Evolutionary conservation across 2,113 vertebrate genomes (phyloP).

Genomic region (Peromyscus leucopus): DNA sequence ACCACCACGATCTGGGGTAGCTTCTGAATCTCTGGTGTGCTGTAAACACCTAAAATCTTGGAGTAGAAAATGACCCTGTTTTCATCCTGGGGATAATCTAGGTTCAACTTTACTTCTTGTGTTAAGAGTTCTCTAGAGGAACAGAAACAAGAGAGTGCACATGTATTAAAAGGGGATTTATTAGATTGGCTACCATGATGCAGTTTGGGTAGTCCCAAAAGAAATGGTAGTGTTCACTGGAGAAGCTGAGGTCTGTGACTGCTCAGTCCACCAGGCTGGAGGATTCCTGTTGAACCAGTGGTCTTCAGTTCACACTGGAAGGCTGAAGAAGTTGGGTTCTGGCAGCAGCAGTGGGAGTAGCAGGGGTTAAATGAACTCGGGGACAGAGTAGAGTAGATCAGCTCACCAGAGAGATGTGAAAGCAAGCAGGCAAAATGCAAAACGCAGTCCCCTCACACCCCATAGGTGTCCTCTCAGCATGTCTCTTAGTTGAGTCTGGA

Average conservation of each 20-base stretch:
- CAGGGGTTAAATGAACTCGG: not conserved
- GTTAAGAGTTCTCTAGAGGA: not conserved
- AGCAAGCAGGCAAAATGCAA: not conserved
- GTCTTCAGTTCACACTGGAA: not conserved
- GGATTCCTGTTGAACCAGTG: not conserved
- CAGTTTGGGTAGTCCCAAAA: not conserved
- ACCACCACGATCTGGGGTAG: not conserved
- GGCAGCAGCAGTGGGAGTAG: too few relatives aligned
- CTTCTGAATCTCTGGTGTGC: not conserved
- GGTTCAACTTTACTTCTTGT: constrained; percentile 17
- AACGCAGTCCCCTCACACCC: not conserved
- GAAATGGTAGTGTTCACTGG: not conserved
- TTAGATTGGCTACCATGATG: not conserved
- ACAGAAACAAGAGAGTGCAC: not conserved
- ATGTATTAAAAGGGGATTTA: not conserved
- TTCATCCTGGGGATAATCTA: constrained; percentile 4
- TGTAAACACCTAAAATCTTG: not conserved
- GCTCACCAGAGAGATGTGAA: not conserved
- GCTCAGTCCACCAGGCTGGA: not conserved
- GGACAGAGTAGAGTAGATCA: not conserved
- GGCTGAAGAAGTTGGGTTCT: not conserved
- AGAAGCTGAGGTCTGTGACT: not conserved
- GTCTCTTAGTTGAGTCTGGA: not conserved
- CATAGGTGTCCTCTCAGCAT: not conserved
- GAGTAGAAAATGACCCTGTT: constrained; percentile 2